Percentiles rank a stretch among this genome's conserved stretches.
Evolutionary conservation across 2,888 invertebrate species (phyloP).

Genomic region (Rugalucina vietnamica): DNA sequence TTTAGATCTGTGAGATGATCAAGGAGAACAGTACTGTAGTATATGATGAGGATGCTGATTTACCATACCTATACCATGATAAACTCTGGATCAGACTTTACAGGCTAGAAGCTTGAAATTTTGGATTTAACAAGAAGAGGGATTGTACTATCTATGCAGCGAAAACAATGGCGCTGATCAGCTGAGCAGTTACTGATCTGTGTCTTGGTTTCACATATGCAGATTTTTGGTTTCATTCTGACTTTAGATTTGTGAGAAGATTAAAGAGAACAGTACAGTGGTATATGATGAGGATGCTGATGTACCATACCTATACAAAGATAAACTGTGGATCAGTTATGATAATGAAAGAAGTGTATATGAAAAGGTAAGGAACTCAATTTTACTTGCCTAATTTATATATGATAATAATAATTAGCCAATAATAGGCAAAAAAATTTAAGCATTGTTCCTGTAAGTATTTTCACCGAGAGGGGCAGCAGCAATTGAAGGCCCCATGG

Average conservation of each 20-base stretch:
- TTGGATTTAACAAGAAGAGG: too few species aligned
- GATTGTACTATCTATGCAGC: too few species aligned
- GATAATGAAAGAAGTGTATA: constrained; percentile 61
- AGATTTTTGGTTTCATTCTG: background rate
- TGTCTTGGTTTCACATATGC: too few species aligned
- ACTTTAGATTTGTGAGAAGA: constrained; percentile 45
- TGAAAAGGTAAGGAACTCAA: constrained; percentile 60
- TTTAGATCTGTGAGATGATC: constrained; percentile 45
- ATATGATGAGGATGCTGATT: constrained; percentile 60
- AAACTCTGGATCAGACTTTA: constrained; percentile 64
- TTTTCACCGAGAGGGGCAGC: too few species aligned
- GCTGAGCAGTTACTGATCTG: too few species aligned
- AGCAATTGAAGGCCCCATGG: too few species aligned
- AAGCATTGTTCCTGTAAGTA: too few species aligned
- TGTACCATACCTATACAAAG: constrained; percentile 65
- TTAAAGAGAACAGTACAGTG: constrained; percentile 33
- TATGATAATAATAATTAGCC: background rate
- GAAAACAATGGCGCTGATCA: too few species aligned
- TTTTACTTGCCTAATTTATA: background rate
- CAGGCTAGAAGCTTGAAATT: too few species aligned
- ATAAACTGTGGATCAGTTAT: constrained; percentile 67
- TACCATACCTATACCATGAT: constrained; percentile 65
- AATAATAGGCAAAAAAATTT: too few species aligned
- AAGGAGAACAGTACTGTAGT: constrained; percentile 41
- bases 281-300: constrained; percentile 61